Conservation (phyloP, 1,140 invertebrate genomes). For the Holcopasites calliopsidis region DNA sequence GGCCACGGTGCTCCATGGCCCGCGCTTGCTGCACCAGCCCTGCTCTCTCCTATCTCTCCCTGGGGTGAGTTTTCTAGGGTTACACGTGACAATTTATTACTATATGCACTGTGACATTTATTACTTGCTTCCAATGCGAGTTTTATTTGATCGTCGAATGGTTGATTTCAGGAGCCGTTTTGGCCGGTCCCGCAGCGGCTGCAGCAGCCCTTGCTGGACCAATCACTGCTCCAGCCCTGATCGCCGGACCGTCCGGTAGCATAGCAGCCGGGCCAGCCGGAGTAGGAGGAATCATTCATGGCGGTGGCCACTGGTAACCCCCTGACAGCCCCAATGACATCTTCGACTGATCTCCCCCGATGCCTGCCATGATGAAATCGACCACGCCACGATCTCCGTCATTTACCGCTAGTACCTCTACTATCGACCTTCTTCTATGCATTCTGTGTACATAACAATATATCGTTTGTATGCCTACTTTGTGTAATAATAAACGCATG, state of each 20-base stretch:
- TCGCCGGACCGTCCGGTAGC: constrained; percentile 76
- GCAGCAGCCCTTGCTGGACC: constrained; percentile 74
- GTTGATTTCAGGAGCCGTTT: constrained; percentile 59
- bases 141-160: background rate
- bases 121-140: background rate
- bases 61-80: constrained; percentile 27
- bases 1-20: constrained; percentile 57
- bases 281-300: constrained; percentile 64
- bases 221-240: constrained; percentile 70
- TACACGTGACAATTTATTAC: background rate
- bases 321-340: constrained; percentile 2
- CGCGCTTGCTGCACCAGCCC: constrained; percentile 9
- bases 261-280: constrained; percentile 70
- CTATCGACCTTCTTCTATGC: constrained; percentile 12
- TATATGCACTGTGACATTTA: background rate
- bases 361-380: constrained; percentile 51
- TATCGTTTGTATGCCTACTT: constrained; percentile 47
- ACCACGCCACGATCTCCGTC: constrained; percentile 69
- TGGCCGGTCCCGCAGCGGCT: constrained; percentile 71
- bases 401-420: constrained; percentile 71
- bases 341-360: constrained; percentile 65
- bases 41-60: no score
- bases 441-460: constrained; percentile 16
- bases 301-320: constrained; percentile 61
- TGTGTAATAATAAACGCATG: constrained; percentile 66